Conservation (phyloP, 2,888 invertebrate species). For the Lymantria monacha region DNA sequence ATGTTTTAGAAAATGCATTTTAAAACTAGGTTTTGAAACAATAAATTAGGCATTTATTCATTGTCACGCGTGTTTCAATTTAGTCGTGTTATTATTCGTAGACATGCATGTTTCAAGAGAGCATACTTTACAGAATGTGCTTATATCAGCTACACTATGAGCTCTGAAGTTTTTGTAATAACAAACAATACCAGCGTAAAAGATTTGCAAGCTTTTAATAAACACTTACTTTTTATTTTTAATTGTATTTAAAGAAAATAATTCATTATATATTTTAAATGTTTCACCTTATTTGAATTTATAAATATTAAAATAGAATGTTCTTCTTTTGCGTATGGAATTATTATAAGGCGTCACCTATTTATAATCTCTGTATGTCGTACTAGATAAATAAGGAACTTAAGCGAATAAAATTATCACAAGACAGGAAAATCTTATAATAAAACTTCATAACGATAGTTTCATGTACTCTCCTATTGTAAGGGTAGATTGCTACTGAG, state of each 20-base stretch:
- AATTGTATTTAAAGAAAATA: too few relatives aligned
- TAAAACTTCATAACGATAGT: too few relatives aligned
- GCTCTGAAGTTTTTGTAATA: slow-evolving; percentile 30
- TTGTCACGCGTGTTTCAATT: slow-evolving; percentile 51
- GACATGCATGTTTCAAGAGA: slow-evolving; percentile 61
- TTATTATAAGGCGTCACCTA: too few relatives aligned
- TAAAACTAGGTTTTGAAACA: slow-evolving; percentile 25
- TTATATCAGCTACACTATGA: slow-evolving; percentile 19
- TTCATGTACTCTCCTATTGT: too few relatives aligned
- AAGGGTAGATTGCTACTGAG: too few relatives aligned
- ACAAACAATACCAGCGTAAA: slow-evolving; percentile 20
- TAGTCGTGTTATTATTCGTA: slow-evolving; percentile 65
- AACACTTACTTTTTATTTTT: not conserved
- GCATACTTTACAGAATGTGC: slow-evolving; percentile 30
- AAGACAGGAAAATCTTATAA: too few relatives aligned
- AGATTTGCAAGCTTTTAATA: slow-evolving; percentile 21
- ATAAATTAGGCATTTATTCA: slow-evolving; percentile 61
- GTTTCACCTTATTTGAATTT: too few relatives aligned
- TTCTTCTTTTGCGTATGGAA: too few relatives aligned
- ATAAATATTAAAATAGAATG: too few relatives aligned
- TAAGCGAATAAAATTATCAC: too few relatives aligned
- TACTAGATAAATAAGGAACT: too few relatives aligned
- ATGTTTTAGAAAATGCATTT: not conserved
- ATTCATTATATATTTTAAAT: not conserved
- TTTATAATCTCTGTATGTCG: too few relatives aligned